phyloP scores from a whole-genome alignment of 2,113 vertebrate genomes.

The Cyrtonyx montezumae region DNA sequence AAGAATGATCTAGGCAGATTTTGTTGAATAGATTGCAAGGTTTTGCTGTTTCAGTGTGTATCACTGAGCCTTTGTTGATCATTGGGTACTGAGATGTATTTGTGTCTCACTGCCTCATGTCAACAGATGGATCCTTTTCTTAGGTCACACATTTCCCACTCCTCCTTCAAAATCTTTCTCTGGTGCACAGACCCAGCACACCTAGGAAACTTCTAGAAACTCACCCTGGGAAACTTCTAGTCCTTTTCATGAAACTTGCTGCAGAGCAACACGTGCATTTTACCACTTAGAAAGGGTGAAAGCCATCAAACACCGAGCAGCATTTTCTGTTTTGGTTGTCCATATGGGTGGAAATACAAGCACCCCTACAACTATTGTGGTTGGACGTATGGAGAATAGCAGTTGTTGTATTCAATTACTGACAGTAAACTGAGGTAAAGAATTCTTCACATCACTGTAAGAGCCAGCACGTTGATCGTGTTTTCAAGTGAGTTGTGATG shows the following conservation, averaged over 20 bases:
- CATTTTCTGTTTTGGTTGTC: neutral
- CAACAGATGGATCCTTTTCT: neutral
- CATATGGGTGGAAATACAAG: neutral
- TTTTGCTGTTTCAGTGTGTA: neutral
- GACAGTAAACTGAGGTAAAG: neutral
- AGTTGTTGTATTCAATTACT: neutral
- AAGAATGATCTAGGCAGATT: slow-evolving; percentile 50
- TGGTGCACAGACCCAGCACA: neutral
- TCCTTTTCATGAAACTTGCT: neutral
- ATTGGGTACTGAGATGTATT: neutral
- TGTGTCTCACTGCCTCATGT: neutral
- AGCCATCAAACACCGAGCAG: neutral
- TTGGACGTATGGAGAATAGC: neutral
- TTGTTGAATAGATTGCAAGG: slow-evolving; percentile 12
- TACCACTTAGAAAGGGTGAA: neutral
- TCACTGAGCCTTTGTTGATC: neutral
- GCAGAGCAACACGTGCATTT: neutral
- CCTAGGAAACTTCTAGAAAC: too few relatives aligned
- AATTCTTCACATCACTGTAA: neutral
- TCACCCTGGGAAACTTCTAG: neutral
- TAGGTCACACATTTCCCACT: neutral
- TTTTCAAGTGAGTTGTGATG: neutral
- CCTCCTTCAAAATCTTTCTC: neutral
- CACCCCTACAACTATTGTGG: neutral
- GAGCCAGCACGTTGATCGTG: neutral